Evolutionary conservation across 2,113 vertebrate genomes (phyloP).

Genomic region (Pachycephala philippinensis): DNA sequence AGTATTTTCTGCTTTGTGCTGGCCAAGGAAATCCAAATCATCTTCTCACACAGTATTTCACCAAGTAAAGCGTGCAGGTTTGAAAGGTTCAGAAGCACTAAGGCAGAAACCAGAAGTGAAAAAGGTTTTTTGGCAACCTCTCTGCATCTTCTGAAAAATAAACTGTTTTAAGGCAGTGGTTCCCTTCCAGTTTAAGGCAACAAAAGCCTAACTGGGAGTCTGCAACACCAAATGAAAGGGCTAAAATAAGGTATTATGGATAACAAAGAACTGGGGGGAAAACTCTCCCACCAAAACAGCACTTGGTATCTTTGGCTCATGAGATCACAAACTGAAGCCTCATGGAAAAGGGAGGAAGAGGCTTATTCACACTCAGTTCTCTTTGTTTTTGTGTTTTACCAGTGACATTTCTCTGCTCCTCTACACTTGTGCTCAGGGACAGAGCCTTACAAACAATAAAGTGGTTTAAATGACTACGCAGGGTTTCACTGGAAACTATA

Average conservation of each 20-base stretch:
- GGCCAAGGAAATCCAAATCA: neutral
- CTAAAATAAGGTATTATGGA: neutral
- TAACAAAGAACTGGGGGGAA: accelerated
- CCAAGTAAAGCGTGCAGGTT: neutral
- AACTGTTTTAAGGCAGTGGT: neutral
- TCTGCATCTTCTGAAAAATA: neutral
- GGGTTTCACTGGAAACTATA: neutral
- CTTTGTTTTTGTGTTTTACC: neutral
- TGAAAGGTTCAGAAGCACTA: neutral
- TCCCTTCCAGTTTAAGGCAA: neutral
- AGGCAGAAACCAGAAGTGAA: neutral
- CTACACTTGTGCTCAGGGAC: neutral
- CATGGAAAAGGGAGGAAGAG: neutral
- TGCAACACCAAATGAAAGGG: neutral
- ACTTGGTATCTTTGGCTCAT: neutral
- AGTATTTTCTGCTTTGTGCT: neutral
- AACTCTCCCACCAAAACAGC: neutral
- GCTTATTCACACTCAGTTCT: neutral
- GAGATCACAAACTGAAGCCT: neutral
- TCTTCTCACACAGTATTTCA: neutral
- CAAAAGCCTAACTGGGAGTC: neutral
- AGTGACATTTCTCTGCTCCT: neutral
- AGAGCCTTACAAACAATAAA: neutral
- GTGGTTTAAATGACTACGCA: neutral
- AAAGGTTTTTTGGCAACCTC: neutral